Base-by-base conservation (phyloP, 2,113 vertebrate genomes). In the Lepus europaeus region DNA sequence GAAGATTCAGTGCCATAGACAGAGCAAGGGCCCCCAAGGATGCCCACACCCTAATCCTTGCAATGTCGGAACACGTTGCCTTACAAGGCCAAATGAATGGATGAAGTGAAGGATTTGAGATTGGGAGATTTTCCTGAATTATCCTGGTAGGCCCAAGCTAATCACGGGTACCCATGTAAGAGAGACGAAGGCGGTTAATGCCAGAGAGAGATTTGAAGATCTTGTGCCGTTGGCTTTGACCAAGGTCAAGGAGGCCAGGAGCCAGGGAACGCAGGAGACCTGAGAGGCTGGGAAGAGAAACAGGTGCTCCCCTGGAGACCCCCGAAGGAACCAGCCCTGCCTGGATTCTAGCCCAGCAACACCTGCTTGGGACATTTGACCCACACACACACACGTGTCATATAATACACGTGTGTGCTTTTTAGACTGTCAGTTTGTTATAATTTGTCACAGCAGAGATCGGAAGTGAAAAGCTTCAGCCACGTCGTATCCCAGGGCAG, bases 241-340 rank as follows among this genome's bases (percentile, higher is more conserved):
- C 16, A 49, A 10, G 5, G 23, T n/a, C 6, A 27, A 33, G 45
- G 25, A 9, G n/a, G 6, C 53, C 5, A 0, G 12, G 31, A 61
- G 36, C 25, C 61, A 17, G 45, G 72, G 6, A 27, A 1, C 7
- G 31, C 0, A 19, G 16, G 31, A 0, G 1, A 19, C 22, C 9
- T 79, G 64, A 17, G 45, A 20, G 29, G 53, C 49, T 59, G 3
- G 31, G 33, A 49, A 51, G 33, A 25, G 53, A 27, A 39, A 9
- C 1, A 9, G 11, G 10, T 6, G 3, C 2, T 64, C 22, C 23
- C 36, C 25, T 16, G 23, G 22, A 23, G 5, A 13, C 31, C 27
- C 56, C 12, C 4, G 56, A 36, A 82, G 23, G 25, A 88, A 27
- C 14, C 49, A 68, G n/a, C 12, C 10, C 31, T 63, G 16, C 0